Base-by-base conservation (phyloP, 2,888 invertebrate species). In the Drosophila anomalata region DNA sequence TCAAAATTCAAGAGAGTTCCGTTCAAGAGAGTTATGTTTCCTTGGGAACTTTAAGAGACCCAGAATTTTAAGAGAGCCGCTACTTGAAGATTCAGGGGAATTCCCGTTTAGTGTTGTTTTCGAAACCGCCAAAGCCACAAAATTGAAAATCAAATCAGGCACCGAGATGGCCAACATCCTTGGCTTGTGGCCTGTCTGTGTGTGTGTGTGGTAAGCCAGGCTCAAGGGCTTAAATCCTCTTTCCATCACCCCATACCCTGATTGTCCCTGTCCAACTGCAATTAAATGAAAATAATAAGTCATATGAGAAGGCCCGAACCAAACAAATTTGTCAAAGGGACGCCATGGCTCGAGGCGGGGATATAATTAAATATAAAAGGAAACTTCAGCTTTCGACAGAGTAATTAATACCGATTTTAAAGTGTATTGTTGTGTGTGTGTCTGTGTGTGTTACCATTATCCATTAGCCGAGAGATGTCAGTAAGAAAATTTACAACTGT, bases 391-490 rank as follows among this genome's bases (percentile, higher is more conserved):
- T 69, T 77, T 58, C 56, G 75, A 69, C 69, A 79, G 58, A 61
- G 65, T 78, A 72, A 73, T 84, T 80, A 80, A 80, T 80, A 72
- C 39, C 36, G 39, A 50, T 60, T 60, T 76, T 72, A 24, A 54
- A 50, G 59, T 54, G 26, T 4, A 36, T 36, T 29, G 8, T 42
- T n/a, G 3, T 7, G 7, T 36, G 22, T 11, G 7, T 50, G 29
- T 39, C 17, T 62, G 22, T 12, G 12, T 12, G 9, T 42, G 42
- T 20, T 9, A 65, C 41, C 17, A 29, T 56, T 44, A 39, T 46
- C 52, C 55, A 46, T 68, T 66, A 62, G 53, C 52, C 46, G 46
- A 6, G 20, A 41, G 58, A 52, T 47, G 61, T 29, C 47, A 39
- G 48, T 41, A 22, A 60, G 31, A 20, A 47, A 55, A 72, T 78